phyloP scores from a whole-genome alignment of 2,113 vertebrate genomes.

The Takifugu flavidus region DNA sequence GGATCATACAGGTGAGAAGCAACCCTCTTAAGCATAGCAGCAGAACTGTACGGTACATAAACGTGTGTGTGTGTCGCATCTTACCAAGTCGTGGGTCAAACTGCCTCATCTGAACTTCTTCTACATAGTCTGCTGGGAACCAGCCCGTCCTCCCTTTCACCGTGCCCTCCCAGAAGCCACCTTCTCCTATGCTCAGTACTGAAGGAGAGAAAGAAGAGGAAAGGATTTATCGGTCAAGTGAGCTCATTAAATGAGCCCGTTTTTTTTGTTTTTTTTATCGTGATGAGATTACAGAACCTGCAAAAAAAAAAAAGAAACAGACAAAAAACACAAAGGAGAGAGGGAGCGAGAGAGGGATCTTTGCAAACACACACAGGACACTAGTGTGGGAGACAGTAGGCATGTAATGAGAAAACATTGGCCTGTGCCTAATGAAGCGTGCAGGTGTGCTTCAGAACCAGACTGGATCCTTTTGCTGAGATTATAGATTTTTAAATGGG shows the following conservation, averaged over 20 bases:
- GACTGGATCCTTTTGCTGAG: slow-evolving; percentile 1
- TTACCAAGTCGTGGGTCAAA: slow-evolving; percentile 89
- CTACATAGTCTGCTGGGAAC: slow-evolving; percentile 97
- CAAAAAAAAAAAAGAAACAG: not conserved
- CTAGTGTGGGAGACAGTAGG: not conserved
- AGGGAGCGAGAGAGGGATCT: not conserved
- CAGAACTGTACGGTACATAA: not conserved
- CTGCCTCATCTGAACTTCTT: slow-evolving; percentile 98
- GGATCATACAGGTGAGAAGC: slow-evolving; percentile 12
- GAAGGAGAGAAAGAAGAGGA: slow-evolving; percentile 46
- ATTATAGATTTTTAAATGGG: not conserved
- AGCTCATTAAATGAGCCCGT: slow-evolving; percentile 3
- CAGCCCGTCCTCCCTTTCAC: slow-evolving; percentile 97
- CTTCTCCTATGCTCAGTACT: slow-evolving; percentile 98
- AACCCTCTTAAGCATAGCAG: not conserved
- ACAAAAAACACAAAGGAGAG: not conserved
- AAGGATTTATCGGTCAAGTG: slow-evolving; percentile 13
- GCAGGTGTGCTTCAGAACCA: not conserved
- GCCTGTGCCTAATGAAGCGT: slow-evolving; percentile 8
- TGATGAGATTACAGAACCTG: slow-evolving; percentile 4
- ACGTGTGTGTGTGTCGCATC: slow-evolving; percentile 23
- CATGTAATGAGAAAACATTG: slow-evolving; percentile 9
- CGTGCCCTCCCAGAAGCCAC: slow-evolving; percentile 96
- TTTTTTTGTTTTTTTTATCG: slow-evolving; percentile 4
- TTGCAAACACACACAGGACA: slow-evolving; percentile 22